These are phyloP conservation scores for Idaea aversata DNA, from an alignment of 2,888 invertebrate species.

Conservation along the genomic window DNA sequence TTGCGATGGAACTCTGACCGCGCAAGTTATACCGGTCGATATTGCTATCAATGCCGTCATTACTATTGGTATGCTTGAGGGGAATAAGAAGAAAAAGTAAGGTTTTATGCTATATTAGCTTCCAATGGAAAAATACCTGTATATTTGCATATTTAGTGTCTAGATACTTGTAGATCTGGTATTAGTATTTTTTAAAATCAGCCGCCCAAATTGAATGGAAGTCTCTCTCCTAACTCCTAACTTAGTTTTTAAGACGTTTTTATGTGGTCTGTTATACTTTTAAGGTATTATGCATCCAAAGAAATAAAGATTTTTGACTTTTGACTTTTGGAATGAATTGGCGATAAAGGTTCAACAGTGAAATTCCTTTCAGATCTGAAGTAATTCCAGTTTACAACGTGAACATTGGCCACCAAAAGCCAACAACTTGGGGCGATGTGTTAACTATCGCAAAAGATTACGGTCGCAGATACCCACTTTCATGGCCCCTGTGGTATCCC, in stretches of 20 bases:
- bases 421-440: slow-evolving; percentile 92
- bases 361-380: slow-evolving; percentile 70
- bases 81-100: slow-evolving; percentile 70
- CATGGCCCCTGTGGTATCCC: slow-evolving; percentile 92
- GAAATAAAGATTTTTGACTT: no score
- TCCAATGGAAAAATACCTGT: not conserved
- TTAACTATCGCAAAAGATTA: slow-evolving; percentile 84
- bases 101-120: slow-evolving; percentile 17
- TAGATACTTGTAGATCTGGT: no score
- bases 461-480: slow-evolving; percentile 87
- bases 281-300: no score
- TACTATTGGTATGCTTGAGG: slow-evolving; percentile 84
- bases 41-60: slow-evolving; percentile 89
- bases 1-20: slow-evolving; percentile 83
- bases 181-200: no score
- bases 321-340: no score
- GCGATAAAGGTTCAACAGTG: no score
- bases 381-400: slow-evolving; percentile 92
- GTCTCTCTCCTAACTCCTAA: no score
- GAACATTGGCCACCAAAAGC: slow-evolving; percentile 89
- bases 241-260: no score
- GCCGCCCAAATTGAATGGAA: no score
- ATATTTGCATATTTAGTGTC: not conserved
- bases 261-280: no score
- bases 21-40: slow-evolving; percentile 90